These are phyloP conservation scores for Zaprionus davidi DNA, from an alignment of 1,140 invertebrate genomes.

Conservation along the genomic window DNA sequence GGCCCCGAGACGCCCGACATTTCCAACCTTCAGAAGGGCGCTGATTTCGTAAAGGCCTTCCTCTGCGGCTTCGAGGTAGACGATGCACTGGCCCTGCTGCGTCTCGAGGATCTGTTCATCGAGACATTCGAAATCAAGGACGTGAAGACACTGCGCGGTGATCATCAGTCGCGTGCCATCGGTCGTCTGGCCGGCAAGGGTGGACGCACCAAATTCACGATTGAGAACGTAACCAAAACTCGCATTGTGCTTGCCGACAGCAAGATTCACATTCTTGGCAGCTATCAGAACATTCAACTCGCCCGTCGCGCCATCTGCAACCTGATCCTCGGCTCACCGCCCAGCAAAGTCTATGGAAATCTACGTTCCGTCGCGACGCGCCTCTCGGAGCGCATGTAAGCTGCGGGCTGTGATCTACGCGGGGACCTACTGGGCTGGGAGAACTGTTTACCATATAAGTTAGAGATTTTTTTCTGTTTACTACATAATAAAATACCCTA, in stretches of 20 bases:
- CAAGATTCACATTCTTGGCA: slow-evolving; percentile 99
- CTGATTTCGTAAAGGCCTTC: slow-evolving; percentile 99
- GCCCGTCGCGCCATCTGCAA: slow-evolving; percentile 98
- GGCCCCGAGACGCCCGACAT: slow-evolving; percentile 93
- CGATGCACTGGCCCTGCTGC: slow-evolving; percentile 96
- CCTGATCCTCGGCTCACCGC: slow-evolving; percentile 97
- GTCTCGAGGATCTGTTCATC: slow-evolving; percentile 98
- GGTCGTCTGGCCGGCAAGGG: slow-evolving; percentile 98
- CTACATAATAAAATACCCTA: slow-evolving; percentile 23
- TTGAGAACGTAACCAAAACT: slow-evolving; percentile 99
- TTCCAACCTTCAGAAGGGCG: slow-evolving; percentile 97
- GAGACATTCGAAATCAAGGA: slow-evolving; percentile 99
- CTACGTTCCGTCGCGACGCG: slow-evolving; percentile 92
- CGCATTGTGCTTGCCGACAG: slow-evolving; percentile 98
- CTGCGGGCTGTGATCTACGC: slow-evolving; percentile 41
- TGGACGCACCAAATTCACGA: slow-evolving; percentile 98
- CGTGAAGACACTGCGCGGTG: slow-evolving; percentile 97
- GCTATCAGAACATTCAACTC: slow-evolving; percentile 98
- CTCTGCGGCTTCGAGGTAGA: slow-evolving; percentile 98
- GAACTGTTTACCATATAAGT: slow-evolving; percentile 21
- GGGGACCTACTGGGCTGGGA: background rate
- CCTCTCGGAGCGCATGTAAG: slow-evolving; percentile 92
- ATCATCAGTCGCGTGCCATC: slow-evolving; percentile 97
- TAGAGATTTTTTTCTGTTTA: slow-evolving; percentile 44
- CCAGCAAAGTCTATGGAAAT: slow-evolving; percentile 98